Percentiles rank a stretch among this genome's conserved stretches.
phyloP scores from a whole-genome alignment of 2,797 vertebrate genomes.

The Cyprinella venusta region DNA sequence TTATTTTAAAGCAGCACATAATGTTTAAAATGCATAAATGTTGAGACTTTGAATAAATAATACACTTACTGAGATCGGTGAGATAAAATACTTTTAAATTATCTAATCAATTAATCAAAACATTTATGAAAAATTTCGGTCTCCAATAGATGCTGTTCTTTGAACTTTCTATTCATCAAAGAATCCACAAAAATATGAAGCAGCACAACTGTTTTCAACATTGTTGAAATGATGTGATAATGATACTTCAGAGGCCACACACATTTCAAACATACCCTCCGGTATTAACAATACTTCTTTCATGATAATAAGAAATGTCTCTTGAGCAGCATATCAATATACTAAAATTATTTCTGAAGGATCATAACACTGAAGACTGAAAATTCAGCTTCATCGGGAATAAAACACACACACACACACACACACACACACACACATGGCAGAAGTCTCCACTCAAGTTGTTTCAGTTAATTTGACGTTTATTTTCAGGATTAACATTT shows the following conservation, averaged over 20 bases:
- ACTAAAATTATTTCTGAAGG: too few relatives aligned
- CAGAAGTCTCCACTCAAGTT: neutral
- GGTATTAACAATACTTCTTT: neutral
- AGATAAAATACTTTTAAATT: too few relatives aligned
- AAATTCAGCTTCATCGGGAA: too few relatives aligned
- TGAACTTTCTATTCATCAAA: neutral
- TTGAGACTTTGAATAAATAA: neutral
- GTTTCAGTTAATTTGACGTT: neutral
- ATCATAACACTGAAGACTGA: too few relatives aligned
- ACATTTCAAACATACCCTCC: constrained; percentile 23
- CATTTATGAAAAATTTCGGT: neutral
- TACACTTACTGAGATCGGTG: neutral
- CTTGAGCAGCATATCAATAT: too few relatives aligned
- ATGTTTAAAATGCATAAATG: neutral
- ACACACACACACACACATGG: neutral
- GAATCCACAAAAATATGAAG: neutral
- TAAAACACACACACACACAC: neutral
- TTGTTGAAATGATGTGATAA: too few relatives aligned
- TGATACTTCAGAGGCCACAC: constrained; percentile 9
- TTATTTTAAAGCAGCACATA: neutral
- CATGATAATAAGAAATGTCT: too few relatives aligned
- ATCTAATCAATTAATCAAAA: neutral
- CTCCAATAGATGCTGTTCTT: neutral
- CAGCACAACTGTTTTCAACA: too few relatives aligned
- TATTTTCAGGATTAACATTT: neutral